phyloP scores from a whole-genome alignment of 37 sponge, comb jelly and placozoan genomes.

The Tethya wilhelma region DNA sequence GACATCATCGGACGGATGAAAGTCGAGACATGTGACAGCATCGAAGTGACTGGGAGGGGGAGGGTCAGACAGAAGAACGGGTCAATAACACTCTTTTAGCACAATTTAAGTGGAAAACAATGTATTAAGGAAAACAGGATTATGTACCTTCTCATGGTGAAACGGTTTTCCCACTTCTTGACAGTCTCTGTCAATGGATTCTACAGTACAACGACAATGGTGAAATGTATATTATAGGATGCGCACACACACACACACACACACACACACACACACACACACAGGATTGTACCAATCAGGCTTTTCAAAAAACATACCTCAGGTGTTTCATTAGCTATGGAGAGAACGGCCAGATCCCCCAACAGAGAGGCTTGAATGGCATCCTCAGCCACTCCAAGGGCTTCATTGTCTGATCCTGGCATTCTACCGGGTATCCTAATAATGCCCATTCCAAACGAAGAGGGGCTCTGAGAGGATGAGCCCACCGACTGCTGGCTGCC shows the following conservation, averaged over 20 bases:
- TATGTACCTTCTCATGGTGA: slow-evolving; percentile 77
- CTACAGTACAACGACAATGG: slow-evolving; percentile 3
- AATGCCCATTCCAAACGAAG: slow-evolving; percentile 43
- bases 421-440: slow-evolving; percentile 45
- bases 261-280: too few relatives aligned
- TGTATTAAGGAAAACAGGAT: too few relatives aligned
- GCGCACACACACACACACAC: too few relatives aligned
- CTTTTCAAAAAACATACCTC: background rate
- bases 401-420: background rate
- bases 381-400: background rate
- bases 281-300: too few relatives aligned
- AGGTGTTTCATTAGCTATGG: slow-evolving; percentile 35
- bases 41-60: slow-evolving; percentile 84
- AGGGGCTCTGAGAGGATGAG: background rate
- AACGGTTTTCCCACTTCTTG: slow-evolving; percentile 79
- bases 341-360: slow-evolving; percentile 61
- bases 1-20: slow-evolving; percentile 82
- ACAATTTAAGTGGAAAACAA: too few relatives aligned
- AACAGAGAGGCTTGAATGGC: slow-evolving; percentile 42
- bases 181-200: slow-evolving; percentile 22
- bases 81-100: too few relatives aligned
- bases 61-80: too few relatives aligned
- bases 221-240: too few relatives aligned
- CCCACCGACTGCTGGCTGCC: background rate
- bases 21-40: slow-evolving; percentile 79